Percentiles rank a stretch among this genome's conserved stretches.
Evolutionary conservation across 2,888 invertebrate genomes (phyloP).

Genomic region (Eugnorisma glareosa): DNA sequence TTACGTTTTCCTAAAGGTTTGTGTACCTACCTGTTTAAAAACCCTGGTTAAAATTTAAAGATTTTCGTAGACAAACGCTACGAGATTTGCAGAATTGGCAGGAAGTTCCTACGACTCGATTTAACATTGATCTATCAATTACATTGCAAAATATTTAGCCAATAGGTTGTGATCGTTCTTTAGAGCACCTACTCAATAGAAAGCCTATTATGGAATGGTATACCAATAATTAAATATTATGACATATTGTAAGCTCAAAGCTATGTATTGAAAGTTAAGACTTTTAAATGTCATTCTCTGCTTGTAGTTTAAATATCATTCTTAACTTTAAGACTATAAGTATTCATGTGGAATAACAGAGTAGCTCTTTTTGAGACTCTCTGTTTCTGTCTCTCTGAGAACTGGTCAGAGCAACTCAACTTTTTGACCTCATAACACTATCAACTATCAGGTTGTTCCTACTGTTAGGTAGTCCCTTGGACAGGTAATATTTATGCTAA

Average conservation of each 20-base stretch:
- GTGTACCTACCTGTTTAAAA: not conserved
- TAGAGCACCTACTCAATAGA: not conserved
- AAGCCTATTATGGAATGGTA: not conserved
- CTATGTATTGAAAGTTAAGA: not conserved
- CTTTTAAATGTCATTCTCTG: slow-evolving; percentile 12
- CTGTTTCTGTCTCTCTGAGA: no score
- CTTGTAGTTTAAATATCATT: not conserved
- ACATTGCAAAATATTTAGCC: not conserved
- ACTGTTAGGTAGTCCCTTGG: not conserved
- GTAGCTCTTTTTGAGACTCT: not conserved
- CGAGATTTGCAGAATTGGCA: not conserved
- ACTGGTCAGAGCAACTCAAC: not conserved
- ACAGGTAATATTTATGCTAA: not conserved
- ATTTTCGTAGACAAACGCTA: not conserved
- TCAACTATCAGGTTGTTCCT: not conserved
- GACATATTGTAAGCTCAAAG: not conserved
- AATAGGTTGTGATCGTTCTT: slow-evolving; percentile 6
- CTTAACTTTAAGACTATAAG: not conserved
- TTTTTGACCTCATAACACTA: not conserved
- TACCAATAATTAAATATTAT: slow-evolving; percentile 12
- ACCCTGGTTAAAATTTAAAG: not conserved
- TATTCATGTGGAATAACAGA: not conserved
- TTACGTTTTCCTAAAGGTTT: not conserved
- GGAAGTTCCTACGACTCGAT: not conserved
- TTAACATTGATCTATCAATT: not conserved